These are phyloP conservation scores for Euura lappo DNA, from an alignment of 1,140 invertebrate genomes.

Conservation along the genomic window DNA sequence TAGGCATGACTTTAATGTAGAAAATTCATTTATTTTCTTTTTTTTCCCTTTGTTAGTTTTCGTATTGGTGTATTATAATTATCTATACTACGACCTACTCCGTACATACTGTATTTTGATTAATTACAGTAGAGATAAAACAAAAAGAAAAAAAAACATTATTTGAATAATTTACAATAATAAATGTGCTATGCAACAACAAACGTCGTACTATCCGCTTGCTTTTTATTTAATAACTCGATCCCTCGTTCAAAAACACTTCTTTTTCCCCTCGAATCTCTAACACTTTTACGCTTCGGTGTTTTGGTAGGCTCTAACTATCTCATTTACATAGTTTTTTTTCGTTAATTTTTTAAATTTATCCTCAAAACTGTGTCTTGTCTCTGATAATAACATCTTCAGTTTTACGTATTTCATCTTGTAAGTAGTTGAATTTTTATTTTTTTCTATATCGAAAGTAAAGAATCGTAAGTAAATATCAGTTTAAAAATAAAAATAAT, in stretches of 20 bases:
- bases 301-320: conserved; percentile 25
- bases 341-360: conserved; percentile 2
- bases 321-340: too few relatives aligned
- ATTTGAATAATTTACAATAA: conserved; percentile 29
- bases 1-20: not conserved
- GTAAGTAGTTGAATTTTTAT: too few relatives aligned
- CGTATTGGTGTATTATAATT: not conserved
- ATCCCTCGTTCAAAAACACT: conserved; percentile 29
- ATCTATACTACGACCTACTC: not conserved
- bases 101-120: conserved; percentile 13
- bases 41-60: not conserved
- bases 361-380: not conserved
- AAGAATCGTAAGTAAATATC: conserved; percentile 24
- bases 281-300: conserved; percentile 37
- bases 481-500: conserved; percentile 12
- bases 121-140: too few relatives aligned
- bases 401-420: too few relatives aligned
- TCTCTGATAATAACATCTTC: not conserved
- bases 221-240: conserved; percentile 54
- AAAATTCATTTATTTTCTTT: not conserved
- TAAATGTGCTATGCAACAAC: conserved; percentile 46
- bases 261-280: conserved; percentile 34
- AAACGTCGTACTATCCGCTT: conserved; percentile 41
- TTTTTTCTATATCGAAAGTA: conserved; percentile 5
- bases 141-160: conserved; percentile 6